Evolutionary conservation across 2,797 vertebrate genomes (phyloP).

Genomic region (Microctenopoma lineatum): DNA sequence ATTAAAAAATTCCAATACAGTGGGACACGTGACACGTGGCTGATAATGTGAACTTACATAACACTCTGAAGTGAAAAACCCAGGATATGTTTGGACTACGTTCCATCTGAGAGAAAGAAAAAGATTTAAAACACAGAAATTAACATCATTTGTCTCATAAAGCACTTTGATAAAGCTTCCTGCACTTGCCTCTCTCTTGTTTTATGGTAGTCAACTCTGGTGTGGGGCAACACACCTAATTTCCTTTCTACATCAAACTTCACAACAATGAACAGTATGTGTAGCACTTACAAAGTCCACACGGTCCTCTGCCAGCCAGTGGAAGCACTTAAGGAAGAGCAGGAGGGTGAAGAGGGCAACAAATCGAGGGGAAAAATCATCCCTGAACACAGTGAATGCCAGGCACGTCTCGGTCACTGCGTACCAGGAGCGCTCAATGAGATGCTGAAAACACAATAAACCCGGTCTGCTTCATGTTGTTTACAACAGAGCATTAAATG

Average conservation of each 20-base stretch:
- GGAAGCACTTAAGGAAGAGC: slow-evolving; percentile 98
- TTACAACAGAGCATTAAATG: background rate
- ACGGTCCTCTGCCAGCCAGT: slow-evolving; percentile 96
- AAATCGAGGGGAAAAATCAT: slow-evolving; percentile 97
- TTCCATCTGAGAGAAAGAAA: slow-evolving; percentile 88
- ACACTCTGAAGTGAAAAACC: slow-evolving; percentile 95
- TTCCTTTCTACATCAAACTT: slow-evolving; percentile 27
- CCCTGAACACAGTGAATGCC: slow-evolving; percentile 98
- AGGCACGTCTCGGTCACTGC: slow-evolving; percentile 97
- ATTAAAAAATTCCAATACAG: background rate
- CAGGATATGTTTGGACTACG: slow-evolving; percentile 98
- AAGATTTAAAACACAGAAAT: background rate
- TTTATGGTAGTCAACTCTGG: background rate
- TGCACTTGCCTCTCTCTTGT: background rate
- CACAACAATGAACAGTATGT: background rate
- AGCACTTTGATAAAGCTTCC: background rate
- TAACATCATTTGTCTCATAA: background rate
- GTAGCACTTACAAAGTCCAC: slow-evolving; percentile 94
- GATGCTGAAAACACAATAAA: slow-evolving; percentile 82
- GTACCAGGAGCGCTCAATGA: slow-evolving; percentile 97
- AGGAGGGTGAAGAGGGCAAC: slow-evolving; percentile 98
- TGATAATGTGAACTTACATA: slow-evolving; percentile 86
- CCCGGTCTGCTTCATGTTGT: background rate
- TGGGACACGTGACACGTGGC: background rate
- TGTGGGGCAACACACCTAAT: background rate